Percentiles rank a stretch among this genome's conserved stretches.
Conservation (phyloP, 2,797 vertebrate genomes). For the Tauraco hartlaubi region DNA sequence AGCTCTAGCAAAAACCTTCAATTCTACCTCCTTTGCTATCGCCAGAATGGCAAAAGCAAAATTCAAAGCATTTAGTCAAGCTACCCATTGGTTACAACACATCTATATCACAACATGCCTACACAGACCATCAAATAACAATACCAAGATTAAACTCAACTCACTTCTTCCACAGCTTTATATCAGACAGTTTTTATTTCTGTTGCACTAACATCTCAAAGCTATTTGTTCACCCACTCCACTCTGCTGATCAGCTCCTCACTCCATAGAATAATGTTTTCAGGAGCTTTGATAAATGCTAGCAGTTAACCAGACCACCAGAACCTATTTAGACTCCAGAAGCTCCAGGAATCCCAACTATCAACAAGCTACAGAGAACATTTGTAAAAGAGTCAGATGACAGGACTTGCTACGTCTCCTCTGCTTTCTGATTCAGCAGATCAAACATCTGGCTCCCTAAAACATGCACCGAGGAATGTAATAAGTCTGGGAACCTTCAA, state of each 20-base stretch:
- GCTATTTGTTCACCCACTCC: not conserved
- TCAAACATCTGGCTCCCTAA: not conserved
- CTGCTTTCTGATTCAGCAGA: not conserved
- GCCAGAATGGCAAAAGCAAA: not conserved
- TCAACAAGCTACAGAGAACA: not conserved
- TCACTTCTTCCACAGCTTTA: not conserved
- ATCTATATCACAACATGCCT: not conserved
- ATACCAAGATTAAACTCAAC: not conserved
- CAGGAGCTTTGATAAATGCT: not conserved
- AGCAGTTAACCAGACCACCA: not conserved
- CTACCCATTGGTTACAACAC: not conserved
- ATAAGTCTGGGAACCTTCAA: not conserved
- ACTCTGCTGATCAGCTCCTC: not conserved
- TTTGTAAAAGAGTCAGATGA: not conserved
- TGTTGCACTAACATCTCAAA: not conserved
- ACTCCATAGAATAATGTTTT: not conserved
- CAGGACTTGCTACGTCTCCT: not conserved
- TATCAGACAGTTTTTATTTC: not conserved
- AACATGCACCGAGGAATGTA: fast-evolving
- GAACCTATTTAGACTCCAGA: not conserved
- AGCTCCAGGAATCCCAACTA: not conserved
- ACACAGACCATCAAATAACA: not conserved
- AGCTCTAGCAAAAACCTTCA: not conserved
- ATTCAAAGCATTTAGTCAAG: not conserved
- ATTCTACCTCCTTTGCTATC: not conserved